A percentile compares a stretch with the other conserved stretches of the same genome.
Conservation (phyloP, 2,113 vertebrate species). For the Coracopsis vasa region DNA sequence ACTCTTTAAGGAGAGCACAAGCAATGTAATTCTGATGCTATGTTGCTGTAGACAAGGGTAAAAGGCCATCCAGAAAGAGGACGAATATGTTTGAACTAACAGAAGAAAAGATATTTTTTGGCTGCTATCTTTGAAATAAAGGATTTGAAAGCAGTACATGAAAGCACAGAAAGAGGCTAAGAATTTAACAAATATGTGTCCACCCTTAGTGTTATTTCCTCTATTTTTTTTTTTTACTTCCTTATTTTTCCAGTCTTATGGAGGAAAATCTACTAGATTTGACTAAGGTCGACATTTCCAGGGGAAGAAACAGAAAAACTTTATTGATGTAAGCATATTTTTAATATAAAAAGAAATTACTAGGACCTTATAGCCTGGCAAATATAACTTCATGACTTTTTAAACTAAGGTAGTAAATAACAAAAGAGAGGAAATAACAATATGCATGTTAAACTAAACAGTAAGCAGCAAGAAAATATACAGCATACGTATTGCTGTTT, state of each 20-base stretch:
- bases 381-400: not conserved
- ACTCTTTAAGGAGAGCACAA: fast-evolving
- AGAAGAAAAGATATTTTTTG: not conserved
- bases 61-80: not conserved
- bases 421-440: not conserved
- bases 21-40: not conserved
- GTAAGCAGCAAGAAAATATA: not conserved
- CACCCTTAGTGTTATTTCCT: not conserved
- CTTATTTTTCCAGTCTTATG: not conserved
- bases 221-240: not conserved
- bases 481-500: not conserved
- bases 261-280: not conserved
- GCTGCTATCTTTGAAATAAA: not conserved
- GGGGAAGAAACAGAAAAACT: not conserved
- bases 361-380: not conserved
- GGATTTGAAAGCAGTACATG: not conserved
- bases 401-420: not conserved
- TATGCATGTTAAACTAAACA: not conserved
- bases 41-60: not conserved
- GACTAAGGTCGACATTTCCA: not conserved
- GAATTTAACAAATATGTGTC: not conserved
- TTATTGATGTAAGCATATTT: not conserved
- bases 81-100: not conserved
- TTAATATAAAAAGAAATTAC: not conserved
- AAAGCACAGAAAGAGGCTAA: not conserved